Conservation (phyloP, 2,113 vertebrate genomes). For the Thalassoma bifasciatum region DNA sequence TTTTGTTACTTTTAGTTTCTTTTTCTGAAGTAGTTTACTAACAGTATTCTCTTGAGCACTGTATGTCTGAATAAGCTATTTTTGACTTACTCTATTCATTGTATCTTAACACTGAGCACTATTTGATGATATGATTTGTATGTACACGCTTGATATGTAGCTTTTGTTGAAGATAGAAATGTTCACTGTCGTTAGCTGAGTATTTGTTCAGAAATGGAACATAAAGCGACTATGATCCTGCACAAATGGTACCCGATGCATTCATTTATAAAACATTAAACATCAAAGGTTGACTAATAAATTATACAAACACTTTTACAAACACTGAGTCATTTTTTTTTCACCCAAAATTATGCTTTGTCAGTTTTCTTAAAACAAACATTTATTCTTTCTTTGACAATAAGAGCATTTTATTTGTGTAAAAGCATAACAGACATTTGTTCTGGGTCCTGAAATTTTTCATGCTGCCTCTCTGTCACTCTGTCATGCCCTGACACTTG, state of each 20-base stretch:
- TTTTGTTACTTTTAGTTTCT: conserved; percentile 12
- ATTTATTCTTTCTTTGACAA: neutral
- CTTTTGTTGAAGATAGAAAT: neutral
- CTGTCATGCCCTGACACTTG: too few species aligned
- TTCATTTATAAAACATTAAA: neutral
- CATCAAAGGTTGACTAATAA: neutral
- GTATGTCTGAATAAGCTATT: neutral
- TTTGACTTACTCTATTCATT: conserved; percentile 11
- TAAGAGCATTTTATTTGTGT: too few species aligned
- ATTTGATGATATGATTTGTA: conserved; percentile 8
- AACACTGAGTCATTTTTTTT: neutral
- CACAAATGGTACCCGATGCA: neutral
- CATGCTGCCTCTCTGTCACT: neutral
- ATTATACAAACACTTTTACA: neutral
- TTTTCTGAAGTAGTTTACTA: conserved; percentile 17
- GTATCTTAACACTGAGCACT: conserved; percentile 27
- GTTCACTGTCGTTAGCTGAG: neutral
- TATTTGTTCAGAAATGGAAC: neutral
- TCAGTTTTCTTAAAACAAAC: neutral
- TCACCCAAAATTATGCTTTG: neutral
- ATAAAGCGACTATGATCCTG: neutral
- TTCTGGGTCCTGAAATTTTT: neutral
- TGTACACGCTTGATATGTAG: neutral
- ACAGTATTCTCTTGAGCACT: neutral
- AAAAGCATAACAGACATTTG: too few species aligned